Base-by-base conservation (phyloP, 2,888 invertebrate genomes). In the Parasteatoda lunata region DNA sequence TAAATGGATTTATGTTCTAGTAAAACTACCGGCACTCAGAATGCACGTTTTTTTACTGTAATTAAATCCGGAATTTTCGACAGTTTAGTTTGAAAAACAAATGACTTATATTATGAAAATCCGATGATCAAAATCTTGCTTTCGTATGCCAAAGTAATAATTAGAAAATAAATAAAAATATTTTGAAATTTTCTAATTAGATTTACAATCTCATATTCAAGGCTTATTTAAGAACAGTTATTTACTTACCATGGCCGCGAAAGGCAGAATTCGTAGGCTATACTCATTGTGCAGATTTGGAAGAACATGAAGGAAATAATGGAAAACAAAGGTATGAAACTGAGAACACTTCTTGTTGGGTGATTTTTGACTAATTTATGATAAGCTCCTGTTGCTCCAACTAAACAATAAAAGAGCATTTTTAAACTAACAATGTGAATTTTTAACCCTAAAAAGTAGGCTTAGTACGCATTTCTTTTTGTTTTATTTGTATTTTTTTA, bases 301-400 rank as follows among this genome's bases (percentile, higher is more conserved):
- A 93, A 90, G 7, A 91, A 5, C n/a, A 93, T 90, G 89, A 93
- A 93, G 11, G 92, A 90, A 54, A 93, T 89, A 48, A 94, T 92
- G 52, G 93, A 93, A 81, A 92, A 89, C 66, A 93, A 90, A 85
- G 92, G 93, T 66, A 92, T 90, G 47, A 92, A 89, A 51, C 92
- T 92, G 48, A 93, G 91, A 47, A 93, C 90, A 71, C 92, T 91
- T 30, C 92, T 91, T 0, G 91, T 90, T 3, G 93, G 93, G 70
- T 91, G 91, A 77, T 90, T 89, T 30, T 90, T 89, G 11, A 91
- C 91, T 76, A 93, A 90, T 9, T 89, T 89, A 5, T 91, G 84
- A 89, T 91, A 91, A 3, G 93, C 91, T 54, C 89, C 90, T 3
- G 92, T 92, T 89, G 92, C 91, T 48, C 93, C 92, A 91, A 93